Evolutionary conservation across 2,888 invertebrate species (phyloP), one percentile per base, ranked within the genome.

Genomic region (Perithous albicinctus): DNA sequence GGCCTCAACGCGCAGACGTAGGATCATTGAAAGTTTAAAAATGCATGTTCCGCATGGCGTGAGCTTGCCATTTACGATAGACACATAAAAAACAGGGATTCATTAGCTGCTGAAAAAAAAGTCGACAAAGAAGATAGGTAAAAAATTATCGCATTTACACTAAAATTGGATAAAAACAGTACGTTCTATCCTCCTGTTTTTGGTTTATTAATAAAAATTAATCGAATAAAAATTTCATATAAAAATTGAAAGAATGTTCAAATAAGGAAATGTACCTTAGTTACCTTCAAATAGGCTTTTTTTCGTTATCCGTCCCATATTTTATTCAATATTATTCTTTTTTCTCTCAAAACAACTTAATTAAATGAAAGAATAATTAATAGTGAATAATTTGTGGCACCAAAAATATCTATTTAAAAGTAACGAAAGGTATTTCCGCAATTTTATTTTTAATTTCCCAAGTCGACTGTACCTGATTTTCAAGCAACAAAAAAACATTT

Each of bases 21-120:
- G 59, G 59, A 72, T 72, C 56, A 48, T 61, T 73, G 23, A 48
- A 73, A 35, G 46, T 63, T 35, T n/a, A 26, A 51, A 43, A 70
- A 48, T 59, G 26, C 41, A 61, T 29, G 46, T 67, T 56, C 15
- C 59, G 41, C 15, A 35, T 29, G 12, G 6, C 32, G 29, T 15
- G 56, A 66, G 46, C 32, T 38, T 18, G 51, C 7, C 20, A 26
- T 38, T 54, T 1, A 51, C 23, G 51, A 66, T 32, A n/a, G 66
- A 38, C 41, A 43, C 41, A 35, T n/a, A n/a, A n/a, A 23, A 48
- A 59, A 41, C 38, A 29, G 38, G 23, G 18, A 26, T 59, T 46
- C 12, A 6, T 26, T 48, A 18, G 12, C 38, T 72, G 76, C 76
- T 59, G 46, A 66, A 76, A 38, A 66, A 72, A 70, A n/a, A n/a